Evolutionary conservation across 2,113 vertebrate genomes (phyloP), one percentile per base, ranked within the genome.

Genomic region (Nasalis larvatus): DNA sequence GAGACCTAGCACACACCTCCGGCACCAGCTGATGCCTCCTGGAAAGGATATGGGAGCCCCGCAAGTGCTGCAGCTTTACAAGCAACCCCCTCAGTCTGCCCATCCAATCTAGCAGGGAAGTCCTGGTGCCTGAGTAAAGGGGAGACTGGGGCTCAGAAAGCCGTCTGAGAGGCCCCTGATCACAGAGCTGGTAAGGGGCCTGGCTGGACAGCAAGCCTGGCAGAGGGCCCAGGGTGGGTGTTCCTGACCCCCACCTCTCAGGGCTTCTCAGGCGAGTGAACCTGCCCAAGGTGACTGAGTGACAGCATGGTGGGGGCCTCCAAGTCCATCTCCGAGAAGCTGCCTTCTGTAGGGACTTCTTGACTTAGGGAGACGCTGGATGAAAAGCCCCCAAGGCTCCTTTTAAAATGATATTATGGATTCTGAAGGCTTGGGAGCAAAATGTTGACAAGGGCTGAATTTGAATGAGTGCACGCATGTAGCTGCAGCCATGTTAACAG

Each of bases 341-440:
- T 4, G 4, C 58, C 32, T n/a, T 76, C 10, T 23, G 9, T 0
- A 73, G 27, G 56, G 60, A 30, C 9, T 40, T 47, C 35, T 49
- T 25, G 16, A 21, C 66, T 49, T 7, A 25, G 30, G 16, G 0
- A 20, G 35, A 20, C 11, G 56, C 69, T 21, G 45, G 13, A 2
- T 11, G 35, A 73, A 56, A n/a, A 42, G 42, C 18, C 68, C 17
- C 0, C 60, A 3, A 25, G 69, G 23, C 30, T 17, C 35, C 58
- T 8, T 5, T 20, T 6, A 3, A 40, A 49, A 40, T 25, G 73
- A 18, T 3, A 6, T 18, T 17, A 4, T 0, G 23, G 71, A 54
- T 54, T 17, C 87, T 37, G 37, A 30, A 37, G 58, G 58, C 37
- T 88, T 5, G 6, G 35, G 54, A 94, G 45, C 66, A 20, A 16